Evolutionary conservation across 2,797 vertebrate genomes (phyloP).

Genomic region (Sciaenops ocellatus): DNA sequence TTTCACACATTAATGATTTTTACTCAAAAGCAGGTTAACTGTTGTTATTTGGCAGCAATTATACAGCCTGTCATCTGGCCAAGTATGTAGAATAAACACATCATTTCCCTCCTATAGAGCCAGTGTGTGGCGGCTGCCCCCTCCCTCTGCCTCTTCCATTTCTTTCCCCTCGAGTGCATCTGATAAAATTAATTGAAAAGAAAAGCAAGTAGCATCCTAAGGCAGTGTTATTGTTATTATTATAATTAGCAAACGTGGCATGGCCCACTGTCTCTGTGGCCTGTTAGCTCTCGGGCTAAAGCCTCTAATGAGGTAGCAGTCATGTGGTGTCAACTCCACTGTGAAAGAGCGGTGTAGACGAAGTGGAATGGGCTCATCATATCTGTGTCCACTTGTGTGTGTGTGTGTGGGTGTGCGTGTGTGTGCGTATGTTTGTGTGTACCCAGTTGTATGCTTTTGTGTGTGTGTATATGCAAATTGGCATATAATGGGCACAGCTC

Average conservation of each 20-base stretch:
- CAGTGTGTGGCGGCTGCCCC: conserved; percentile 36
- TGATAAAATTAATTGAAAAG: conserved; percentile 88
- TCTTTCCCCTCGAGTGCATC: conserved; percentile 73
- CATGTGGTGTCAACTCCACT: conserved; percentile 79
- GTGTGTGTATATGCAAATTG: conserved; percentile 52
- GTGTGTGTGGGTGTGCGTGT: conserved; percentile 8
- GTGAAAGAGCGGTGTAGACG: conserved; percentile 74
- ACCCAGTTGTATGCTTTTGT: conserved; percentile 35
- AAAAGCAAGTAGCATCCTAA: conserved; percentile 84
- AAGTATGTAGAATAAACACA: conserved; percentile 77
- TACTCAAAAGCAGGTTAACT: conserved; percentile 63
- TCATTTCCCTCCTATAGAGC: conserved; percentile 75
- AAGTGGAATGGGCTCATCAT: conserved; percentile 73
- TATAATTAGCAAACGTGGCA: conserved; percentile 83
- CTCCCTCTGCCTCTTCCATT: conserved; percentile 56
- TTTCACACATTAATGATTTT: conserved; percentile 49
- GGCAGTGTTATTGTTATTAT: conserved; percentile 86
- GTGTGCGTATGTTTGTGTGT: neutral
- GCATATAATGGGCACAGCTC: conserved; percentile 60
- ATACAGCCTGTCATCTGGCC: conserved; percentile 66
- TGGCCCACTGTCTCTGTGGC: conserved; percentile 80
- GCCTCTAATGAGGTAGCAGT: conserved; percentile 85
- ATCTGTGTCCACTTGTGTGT: conserved; percentile 29
- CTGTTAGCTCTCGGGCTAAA: conserved; percentile 82
- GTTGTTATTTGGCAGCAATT: conserved; percentile 65